Conservation (phyloP, 2,888 invertebrate species). For the Clepsis dumicolana region DNA sequence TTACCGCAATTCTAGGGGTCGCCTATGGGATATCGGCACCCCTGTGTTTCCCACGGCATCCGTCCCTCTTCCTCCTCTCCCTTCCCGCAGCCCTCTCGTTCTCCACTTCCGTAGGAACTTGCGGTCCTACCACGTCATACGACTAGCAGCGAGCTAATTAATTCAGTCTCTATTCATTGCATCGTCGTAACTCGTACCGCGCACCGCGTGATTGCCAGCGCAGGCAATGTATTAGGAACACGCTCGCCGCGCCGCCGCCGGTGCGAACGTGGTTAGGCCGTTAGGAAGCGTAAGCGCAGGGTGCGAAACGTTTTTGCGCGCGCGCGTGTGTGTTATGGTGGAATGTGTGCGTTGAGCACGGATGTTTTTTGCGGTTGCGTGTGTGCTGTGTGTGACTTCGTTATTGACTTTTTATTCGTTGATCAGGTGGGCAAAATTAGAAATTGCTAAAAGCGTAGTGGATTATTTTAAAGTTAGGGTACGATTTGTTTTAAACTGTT, state of each 20-base stretch:
- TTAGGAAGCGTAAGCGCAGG: constrained; percentile 64
- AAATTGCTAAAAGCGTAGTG: too few relatives aligned
- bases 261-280: too few relatives aligned
- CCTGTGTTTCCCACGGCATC: constrained; percentile 80
- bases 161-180: too few relatives aligned
- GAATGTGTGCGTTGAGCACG: constrained; percentile 43
- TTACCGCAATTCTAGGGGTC: constrained; percentile 63
- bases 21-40: constrained; percentile 84
- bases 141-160: too few relatives aligned
- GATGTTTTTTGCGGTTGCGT: not conserved
- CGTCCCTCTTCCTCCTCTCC: constrained; percentile 55
- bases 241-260: too few relatives aligned
- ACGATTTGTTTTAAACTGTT: too few relatives aligned
- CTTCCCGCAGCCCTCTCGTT: too few relatives aligned
- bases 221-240: too few relatives aligned
- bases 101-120: constrained; percentile 75
- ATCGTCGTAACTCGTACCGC: too few relatives aligned
- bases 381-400: constrained; percentile 46
- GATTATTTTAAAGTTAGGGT: too few relatives aligned
- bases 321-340: constrained; percentile 79
- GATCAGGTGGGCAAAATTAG: too few relatives aligned
- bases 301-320: constrained; percentile 80
- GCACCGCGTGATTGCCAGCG: not conserved
- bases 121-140: too few relatives aligned
- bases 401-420: constrained; percentile 22